Evolutionary conservation across 2,888 invertebrate species (phyloP).

Genomic region (Zootermopsis nevadensis): DNA sequence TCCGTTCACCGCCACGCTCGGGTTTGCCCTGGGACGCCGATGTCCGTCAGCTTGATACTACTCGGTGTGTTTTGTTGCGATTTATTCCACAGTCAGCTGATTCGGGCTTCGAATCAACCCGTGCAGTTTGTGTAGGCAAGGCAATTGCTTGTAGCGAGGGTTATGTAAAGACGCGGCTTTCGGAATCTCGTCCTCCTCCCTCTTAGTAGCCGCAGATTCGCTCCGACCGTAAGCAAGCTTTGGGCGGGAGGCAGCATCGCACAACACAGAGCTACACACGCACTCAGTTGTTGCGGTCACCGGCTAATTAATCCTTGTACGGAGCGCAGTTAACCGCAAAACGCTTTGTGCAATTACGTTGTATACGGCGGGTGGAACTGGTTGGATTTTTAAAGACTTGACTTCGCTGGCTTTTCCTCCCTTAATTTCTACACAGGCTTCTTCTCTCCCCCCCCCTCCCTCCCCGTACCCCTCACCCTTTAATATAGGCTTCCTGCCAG

Average conservation of each 20-base stretch:
- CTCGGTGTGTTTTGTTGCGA: no score
- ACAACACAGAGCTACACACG: conserved; percentile 5
- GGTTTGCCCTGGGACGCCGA: no score
- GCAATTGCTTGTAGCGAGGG: background rate
- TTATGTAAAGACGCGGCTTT: conserved; percentile 1
- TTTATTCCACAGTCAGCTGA: background rate
- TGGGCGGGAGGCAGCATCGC: conserved; percentile 6
- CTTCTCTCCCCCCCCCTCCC: background rate
- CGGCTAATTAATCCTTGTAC: conserved; percentile 51
- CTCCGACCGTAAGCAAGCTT: no score
- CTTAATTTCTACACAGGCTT: background rate
- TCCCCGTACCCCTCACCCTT: background rate
- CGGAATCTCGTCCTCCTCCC: conserved; percentile 25
- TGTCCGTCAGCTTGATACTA: no score
- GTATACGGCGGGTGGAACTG: conserved; percentile 38
- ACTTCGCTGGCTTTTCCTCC: conserved; percentile 18
- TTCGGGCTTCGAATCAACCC: background rate
- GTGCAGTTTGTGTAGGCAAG: background rate
- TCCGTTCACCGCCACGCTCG: no score
- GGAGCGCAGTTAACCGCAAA: conserved; percentile 48
- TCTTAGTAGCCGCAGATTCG: no score
- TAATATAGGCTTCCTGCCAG: background rate
- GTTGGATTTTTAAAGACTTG: conserved; percentile 44
- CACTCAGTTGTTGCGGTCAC: conserved; percentile 46
- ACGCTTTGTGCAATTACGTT: conserved; percentile 51